A percentile compares a stretch with the other conserved stretches of the same genome.
Conservation (phyloP, 2,888 invertebrate genomes). For the Pecten maximus region DNA sequence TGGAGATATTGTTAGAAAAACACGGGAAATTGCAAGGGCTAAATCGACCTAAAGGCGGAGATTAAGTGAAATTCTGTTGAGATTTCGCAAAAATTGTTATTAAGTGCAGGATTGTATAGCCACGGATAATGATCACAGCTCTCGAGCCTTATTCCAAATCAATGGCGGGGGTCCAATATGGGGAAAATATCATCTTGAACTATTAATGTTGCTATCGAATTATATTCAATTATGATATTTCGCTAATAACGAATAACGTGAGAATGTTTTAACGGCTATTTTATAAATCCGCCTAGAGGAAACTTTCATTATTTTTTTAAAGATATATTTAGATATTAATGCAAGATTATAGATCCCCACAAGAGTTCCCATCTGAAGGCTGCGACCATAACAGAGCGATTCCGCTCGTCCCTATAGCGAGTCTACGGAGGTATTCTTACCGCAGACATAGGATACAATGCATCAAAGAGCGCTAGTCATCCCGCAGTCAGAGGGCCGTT, state of each 20-base stretch:
- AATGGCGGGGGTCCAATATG: background rate
- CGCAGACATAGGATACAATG: conserved; percentile 28
- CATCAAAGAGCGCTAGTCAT: background rate
- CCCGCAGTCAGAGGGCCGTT: conserved; percentile 13
- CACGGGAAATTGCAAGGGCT: conserved; percentile 35
- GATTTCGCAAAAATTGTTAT: conserved; percentile 20
- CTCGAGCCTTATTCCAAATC: conserved; percentile 4
- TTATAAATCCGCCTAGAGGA: too few species aligned
- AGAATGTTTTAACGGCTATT: too few species aligned
- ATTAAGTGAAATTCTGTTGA: conserved; percentile 33
- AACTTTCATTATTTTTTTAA: too few species aligned
- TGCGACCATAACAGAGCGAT: background rate
- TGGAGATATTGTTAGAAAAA: conserved; percentile 20
- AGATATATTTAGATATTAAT: background rate
- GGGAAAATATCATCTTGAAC: background rate
- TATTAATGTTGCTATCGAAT: background rate
- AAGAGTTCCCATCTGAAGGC: background rate
- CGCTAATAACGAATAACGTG: background rate
- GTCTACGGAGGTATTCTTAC: background rate
- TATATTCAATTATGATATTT: background rate
- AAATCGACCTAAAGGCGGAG: conserved; percentile 32
- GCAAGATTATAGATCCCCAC: background rate
- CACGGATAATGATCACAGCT: conserved; percentile 22
- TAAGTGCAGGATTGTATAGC: conserved; percentile 2
- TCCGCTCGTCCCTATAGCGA: background rate